Evolutionary conservation across 1,140 invertebrate genomes (phyloP), one percentile per base, ranked within the genome.

Genomic region (Anoplophora glabripennis): DNA sequence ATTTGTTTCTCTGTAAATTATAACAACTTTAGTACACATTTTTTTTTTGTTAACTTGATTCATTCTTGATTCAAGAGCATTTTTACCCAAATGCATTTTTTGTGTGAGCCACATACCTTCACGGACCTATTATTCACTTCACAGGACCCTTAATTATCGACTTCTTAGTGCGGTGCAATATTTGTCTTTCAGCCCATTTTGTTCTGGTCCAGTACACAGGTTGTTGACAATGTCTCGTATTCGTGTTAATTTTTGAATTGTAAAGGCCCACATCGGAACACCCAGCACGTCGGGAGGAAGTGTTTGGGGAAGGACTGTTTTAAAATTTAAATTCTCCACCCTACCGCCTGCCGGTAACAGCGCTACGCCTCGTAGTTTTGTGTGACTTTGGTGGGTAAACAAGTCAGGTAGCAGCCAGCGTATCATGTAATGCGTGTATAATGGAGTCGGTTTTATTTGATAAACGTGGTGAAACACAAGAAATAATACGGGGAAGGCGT

Each of bases 341-440:
- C 21, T 28, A 28, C 21, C 21, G 21, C 21, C 21, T 28, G 21
- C 21, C 21, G 21, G 21, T 28, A 28, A 28, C 21, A 28, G 21
- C 21, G 21, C 21, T 28, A 28, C 21, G 21, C 21, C 21, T 28
- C 21, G 21, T 28, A 28, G 21, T 28, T 28, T 28, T 28, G 21
- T 28, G 21, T 28, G 21, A 28, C 21, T 45, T 36, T 36, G 44
- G 54, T 56, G 41, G 49, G 55, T 47, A 57, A 57, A 57, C 47
- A 57, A 57, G 36, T 57, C 55, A 57, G 55, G 55, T 57, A 57
- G 55, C 44, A 18, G 55, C 35, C 34, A 49, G 38, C 2, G 21
- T 51, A 47, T 57, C 42, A 21, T 57, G 54, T 57, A 57, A 57
- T 46, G 54, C 38, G 54, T 57, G 44, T 35, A 57, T 57, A 57